Conservation (phyloP, 2,113 vertebrate genomes). For the Anarrhichthys ocellatus region DNA sequence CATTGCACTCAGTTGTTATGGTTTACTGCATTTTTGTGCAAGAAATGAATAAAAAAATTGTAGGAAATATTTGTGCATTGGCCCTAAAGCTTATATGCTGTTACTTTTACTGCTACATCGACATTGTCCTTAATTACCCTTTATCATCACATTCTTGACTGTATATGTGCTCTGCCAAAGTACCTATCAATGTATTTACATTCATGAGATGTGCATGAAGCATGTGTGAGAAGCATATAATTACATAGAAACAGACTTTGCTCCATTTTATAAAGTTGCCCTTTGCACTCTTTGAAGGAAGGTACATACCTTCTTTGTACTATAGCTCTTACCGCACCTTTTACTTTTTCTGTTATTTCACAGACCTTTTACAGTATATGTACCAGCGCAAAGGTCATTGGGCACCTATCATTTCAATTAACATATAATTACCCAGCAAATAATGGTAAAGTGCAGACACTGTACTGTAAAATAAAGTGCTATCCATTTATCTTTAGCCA, state of each 20-base stretch:
- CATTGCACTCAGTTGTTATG: background rate
- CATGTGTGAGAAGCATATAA: conserved; percentile 1
- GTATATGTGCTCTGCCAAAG: background rate
- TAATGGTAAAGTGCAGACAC: background rate
- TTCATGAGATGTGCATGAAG: conserved; percentile 7
- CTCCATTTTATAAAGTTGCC: background rate
- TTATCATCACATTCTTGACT: background rate
- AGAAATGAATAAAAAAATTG: background rate
- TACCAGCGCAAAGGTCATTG: background rate
- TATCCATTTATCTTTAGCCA: too few species aligned
- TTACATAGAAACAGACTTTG: background rate
- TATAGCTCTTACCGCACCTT: background rate
- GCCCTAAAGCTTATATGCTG: background rate
- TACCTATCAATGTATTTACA: conserved; percentile 1
- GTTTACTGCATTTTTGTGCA: conserved; percentile 4
- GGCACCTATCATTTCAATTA: background rate
- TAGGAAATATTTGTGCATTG: background rate
- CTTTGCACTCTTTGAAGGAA: background rate
- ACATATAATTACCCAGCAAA: background rate
- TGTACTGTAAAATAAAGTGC: background rate
- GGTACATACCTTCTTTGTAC: background rate
- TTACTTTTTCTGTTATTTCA: background rate
- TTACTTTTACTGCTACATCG: background rate
- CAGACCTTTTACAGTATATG: background rate
- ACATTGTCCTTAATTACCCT: background rate